Conservation (phyloP, 2,888 invertebrate genomes). For the Stenotaenia linearis region DNA sequence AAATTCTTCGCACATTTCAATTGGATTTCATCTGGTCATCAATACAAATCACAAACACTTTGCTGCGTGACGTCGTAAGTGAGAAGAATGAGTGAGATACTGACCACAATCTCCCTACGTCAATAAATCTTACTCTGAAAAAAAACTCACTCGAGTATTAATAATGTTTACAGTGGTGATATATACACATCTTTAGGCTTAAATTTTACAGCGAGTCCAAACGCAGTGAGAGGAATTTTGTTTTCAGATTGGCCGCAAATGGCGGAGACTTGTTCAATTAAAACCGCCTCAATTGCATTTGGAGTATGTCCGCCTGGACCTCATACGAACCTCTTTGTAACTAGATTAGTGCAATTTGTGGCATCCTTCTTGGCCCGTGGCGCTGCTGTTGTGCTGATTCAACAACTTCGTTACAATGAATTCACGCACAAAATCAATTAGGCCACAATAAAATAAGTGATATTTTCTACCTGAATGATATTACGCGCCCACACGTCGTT, state of each 20-base stretch:
- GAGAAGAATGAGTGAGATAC: neutral
- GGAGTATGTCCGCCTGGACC: slow-evolving; percentile 4
- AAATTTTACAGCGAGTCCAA: neutral
- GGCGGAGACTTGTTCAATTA: slow-evolving; percentile 5
- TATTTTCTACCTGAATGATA: neutral
- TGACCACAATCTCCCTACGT: neutral
- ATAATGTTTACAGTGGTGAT: neutral
- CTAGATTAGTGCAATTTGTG: slow-evolving; percentile 24
- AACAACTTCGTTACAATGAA: neutral
- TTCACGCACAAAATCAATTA: slow-evolving; percentile 4
- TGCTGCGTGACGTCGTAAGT: neutral
- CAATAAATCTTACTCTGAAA: neutral
- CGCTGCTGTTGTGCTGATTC: neutral
- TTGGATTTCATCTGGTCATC: neutral
- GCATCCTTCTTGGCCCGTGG: neutral
- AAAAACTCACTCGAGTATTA: neutral
- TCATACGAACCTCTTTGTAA: neutral
- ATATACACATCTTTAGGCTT: neutral
- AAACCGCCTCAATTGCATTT: slow-evolving; percentile 28
- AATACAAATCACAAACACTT: neutral
- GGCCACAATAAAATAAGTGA: neutral
- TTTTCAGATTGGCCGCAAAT: neutral
- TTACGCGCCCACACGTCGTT: neutral
- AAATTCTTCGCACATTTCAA: too few species aligned
- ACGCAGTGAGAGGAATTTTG: neutral